Evolutionary conservation across 2,113 vertebrate species (phyloP), one percentile per base, ranked within the genome.

Genomic region (Trematocara unimaculatum): DNA sequence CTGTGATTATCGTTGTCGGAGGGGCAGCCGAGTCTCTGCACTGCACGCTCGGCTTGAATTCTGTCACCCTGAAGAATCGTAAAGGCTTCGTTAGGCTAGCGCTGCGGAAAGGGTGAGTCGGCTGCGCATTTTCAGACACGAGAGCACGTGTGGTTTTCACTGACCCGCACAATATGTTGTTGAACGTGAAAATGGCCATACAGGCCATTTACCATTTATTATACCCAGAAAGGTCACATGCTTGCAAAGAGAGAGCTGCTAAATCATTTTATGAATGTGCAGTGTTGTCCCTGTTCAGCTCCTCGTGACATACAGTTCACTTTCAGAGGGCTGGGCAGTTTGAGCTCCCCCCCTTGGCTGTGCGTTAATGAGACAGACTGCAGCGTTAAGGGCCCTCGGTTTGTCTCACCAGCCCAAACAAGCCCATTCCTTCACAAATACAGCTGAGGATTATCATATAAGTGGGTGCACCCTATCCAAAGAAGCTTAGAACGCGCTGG

Each of bases 81-180:
- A 99, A 99, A 91, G 99, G 99, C 84, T 99, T 99, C 83, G 96
- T 99, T 80, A 98, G 90, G 77, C 94, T 99, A 88, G 99, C 99
- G 3, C 94, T 99, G 2, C 92, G 93, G 84, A 97, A 98, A 1
- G 99, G 99, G 99, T 99, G 93, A 97, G 97, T 54, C 12, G 42
- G 67, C 51, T 26, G 14, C 58, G 4, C 23, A 20, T 29, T 53
- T 42, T 74, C 54, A 12, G 7, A 86, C 81, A 84, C 29, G 42
- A 82, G 67, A 56, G 17, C 82, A 74, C 20, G 3, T 70, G 62
- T 55, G 9, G 23, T 17, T 29, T 11, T 13, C 45, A 17, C 18
- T 8, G 4, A 53, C 77, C 26, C 20, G 13, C 38, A 79, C 26
- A 81, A 86, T 85, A 84, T 81, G 58, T 26, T 84, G 35, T 0